Conservation (phyloP, 2,797 vertebrate genomes). For the Enteromius treurensis region DNA sequence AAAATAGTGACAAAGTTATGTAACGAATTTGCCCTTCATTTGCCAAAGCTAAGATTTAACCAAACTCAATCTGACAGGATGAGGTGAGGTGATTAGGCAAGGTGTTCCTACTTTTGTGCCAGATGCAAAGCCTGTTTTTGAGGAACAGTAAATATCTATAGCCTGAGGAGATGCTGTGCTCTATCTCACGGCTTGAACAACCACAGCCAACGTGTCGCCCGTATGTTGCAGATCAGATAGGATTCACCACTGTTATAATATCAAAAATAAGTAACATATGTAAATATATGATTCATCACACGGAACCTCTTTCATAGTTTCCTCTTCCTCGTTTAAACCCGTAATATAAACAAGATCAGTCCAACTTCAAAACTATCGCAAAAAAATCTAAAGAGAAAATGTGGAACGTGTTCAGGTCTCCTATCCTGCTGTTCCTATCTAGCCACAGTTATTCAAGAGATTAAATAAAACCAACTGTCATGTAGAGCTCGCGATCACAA, state of each 20-base stretch:
- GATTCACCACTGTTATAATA: conserved; percentile 20
- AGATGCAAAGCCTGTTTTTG: conserved; percentile 31
- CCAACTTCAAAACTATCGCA: conserved; percentile 38
- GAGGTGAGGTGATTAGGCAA: not conserved
- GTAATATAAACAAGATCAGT: conserved; percentile 31
- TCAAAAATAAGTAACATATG: conserved; percentile 27
- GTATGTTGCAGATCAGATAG: conserved; percentile 4
- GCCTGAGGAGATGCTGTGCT: conserved; percentile 33
- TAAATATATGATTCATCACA: conserved; percentile 30
- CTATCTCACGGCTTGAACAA: not conserved
- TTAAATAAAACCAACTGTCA: conserved; percentile 9
- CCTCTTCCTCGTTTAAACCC: not conserved
- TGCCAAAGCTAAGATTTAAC: not conserved
- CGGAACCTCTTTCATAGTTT: conserved; percentile 10
- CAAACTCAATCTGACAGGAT: not conserved
- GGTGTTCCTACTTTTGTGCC: not conserved
- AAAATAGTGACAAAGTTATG: not conserved
- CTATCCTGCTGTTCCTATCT: not conserved
- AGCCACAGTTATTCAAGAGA: conserved; percentile 9
- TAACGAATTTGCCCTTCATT: not conserved
- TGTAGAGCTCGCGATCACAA: not conserved
- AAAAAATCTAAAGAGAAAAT: conserved; percentile 2
- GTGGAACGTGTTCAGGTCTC: conserved; percentile 8
- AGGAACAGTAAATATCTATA: conserved; percentile 38
- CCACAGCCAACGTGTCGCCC: not conserved